Evolutionary conservation across 2,888 invertebrate species (phyloP), one percentile per base, ranked within the genome.

Genomic region (Gastracanthus pulcherrimus): DNA sequence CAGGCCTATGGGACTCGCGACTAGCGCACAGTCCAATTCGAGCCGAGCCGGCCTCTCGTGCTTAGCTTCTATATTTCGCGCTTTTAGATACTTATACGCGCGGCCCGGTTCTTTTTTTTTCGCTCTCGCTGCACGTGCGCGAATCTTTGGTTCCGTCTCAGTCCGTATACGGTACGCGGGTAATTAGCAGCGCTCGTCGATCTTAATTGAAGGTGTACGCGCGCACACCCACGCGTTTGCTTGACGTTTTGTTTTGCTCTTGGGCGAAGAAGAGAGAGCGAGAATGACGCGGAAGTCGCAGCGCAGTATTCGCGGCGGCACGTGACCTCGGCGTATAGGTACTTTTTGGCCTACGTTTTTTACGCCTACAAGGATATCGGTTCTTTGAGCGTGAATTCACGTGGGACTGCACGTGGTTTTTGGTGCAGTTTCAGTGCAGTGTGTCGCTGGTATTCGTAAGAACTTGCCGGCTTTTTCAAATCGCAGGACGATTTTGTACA

Each of bases 51-150:
- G 55, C 69, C 71, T 82, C 75, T 62, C 69, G 79, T 81, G 81
- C 80, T 82, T 82, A 81, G 82, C 80, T 84, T 76, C 77, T 75
- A n/a, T n/a, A 79, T 84, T 82, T 79, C 74, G 82, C 82, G 82
- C 23, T 80, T 81, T 81, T 31, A 69, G 79, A 38, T 60, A 41
- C 19, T 70, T 41, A 60, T 67, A 58, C 74, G 62, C 80, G 36
- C 51, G 45, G 7, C 41, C 23, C n/a, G n/a, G n/a, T n/a, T n/a
- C 11, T 64, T 16, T 19, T 31, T 62, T 19, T 23, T n/a, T 29
- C 34, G 19, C 16, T 5, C 41, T 29, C n/a, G n/a, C n/a, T n/a
- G n/a, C n/a, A n/a, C n/a, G n/a, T n/a, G n/a, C n/a, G n/a, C n/a
- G n/a, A n/a, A n/a, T n/a, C n/a, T n/a, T n/a, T n/a, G n/a, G n/a